A percentile compares a stretch with the other conserved stretches of the same genome.
phyloP scores from a whole-genome alignment of 2,113 vertebrate species.

The Gambusia holbrooki region DNA sequence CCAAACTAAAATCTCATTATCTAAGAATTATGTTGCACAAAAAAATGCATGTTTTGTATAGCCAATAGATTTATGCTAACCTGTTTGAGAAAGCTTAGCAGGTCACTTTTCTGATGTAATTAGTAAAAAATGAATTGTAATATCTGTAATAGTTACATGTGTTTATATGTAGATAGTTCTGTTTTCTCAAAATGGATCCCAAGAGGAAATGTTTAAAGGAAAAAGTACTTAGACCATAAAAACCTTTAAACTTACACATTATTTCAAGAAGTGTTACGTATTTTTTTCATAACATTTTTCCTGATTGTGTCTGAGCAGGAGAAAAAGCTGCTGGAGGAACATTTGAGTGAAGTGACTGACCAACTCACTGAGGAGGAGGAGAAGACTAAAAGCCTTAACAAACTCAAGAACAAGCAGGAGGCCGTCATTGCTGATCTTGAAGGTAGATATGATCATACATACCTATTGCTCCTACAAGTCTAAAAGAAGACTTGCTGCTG shows the following conservation, averaged over 20 bases:
- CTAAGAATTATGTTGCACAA: no score
- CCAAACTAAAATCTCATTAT: no score
- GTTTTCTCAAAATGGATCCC: no score
- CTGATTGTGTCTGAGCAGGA: slow-evolving; percentile 76
- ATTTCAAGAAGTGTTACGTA: background rate
- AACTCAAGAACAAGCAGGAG: slow-evolving; percentile 90
- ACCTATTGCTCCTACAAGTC: background rate
- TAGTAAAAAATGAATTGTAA: no score
- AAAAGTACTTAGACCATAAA: background rate
- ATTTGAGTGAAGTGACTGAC: slow-evolving; percentile 85
- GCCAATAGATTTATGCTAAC: no score
- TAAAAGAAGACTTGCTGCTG: background rate
- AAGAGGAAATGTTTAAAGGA: background rate
- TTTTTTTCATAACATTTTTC: no score
- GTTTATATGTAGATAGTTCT: no score
- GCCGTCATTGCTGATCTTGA: slow-evolving; percentile 88
- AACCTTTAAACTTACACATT: background rate
- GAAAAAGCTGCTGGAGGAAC: slow-evolving; percentile 87
- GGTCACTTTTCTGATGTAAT: no score
- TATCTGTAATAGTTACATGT: no score
- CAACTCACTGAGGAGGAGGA: slow-evolving; percentile 90
- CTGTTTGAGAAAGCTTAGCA: no score
- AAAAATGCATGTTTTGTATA: no score
- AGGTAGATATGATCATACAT: slow-evolving; percentile 70
- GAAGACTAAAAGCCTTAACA: slow-evolving; percentile 89